These are phyloP conservation scores for Chesias legatella DNA, from an alignment of 2,888 invertebrate species.

Conservation along the genomic window DNA sequence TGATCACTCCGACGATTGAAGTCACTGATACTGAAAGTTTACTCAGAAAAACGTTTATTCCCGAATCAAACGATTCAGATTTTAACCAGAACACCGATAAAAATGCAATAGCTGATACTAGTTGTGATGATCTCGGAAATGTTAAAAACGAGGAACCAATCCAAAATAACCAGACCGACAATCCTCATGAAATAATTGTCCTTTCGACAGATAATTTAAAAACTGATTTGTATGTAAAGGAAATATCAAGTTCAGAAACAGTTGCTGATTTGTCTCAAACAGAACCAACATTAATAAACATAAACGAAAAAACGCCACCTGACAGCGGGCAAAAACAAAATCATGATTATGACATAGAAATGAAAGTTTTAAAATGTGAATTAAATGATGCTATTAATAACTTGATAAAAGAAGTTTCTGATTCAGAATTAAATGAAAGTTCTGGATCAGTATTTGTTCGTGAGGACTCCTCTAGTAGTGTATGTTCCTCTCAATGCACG, in stretches of 20 bases:
- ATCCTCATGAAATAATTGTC: constrained; percentile 60
- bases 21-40: constrained; percentile 69
- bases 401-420: constrained; percentile 69
- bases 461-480: constrained; percentile 82
- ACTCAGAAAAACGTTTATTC: constrained; percentile 54
- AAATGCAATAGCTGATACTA: constrained; percentile 1
- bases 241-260: constrained; percentile 29
- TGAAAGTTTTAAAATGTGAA: constrained; percentile 70
- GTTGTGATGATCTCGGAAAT: constrained; percentile 19
- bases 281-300: constrained; percentile 3
- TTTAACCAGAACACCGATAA: not conserved
- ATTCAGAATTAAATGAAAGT: constrained; percentile 53
- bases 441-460: constrained; percentile 59
- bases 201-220: constrained; percentile 63
- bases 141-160: constrained; percentile 6
- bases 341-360: constrained; percentile 55
- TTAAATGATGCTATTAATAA: constrained; percentile 71
- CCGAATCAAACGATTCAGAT: constrained; percentile 22
- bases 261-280: constrained; percentile 26
- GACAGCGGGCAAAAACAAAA: constrained; percentile 22
- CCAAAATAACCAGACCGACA: constrained; percentile 13
- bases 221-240: constrained; percentile 66
- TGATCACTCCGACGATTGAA: constrained; percentile 75
- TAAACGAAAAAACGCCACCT: constrained; percentile 2
- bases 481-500: constrained; percentile 85